Conservation (phyloP, 1,140 invertebrate genomes). For the Schlechtendalia chinensis region DNA sequence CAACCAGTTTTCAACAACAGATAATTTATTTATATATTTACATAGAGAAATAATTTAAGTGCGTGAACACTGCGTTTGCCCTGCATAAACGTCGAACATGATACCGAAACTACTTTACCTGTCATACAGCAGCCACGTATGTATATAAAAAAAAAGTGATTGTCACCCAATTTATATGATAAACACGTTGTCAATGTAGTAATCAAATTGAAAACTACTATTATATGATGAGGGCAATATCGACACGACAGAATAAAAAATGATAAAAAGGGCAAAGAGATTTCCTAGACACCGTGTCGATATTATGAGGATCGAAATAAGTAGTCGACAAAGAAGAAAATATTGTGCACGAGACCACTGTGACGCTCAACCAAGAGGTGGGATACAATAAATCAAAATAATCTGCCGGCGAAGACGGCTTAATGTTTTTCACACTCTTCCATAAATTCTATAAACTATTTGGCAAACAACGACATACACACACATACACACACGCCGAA, state of each 20-base stretch:
- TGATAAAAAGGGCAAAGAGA: not conserved
- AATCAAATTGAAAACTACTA: constrained; percentile 23
- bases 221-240: not conserved
- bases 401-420: constrained; percentile 7
- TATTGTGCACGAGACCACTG: not conserved
- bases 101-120: constrained; percentile 9
- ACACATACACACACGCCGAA: too few species aligned
- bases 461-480: not conserved
- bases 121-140: not conserved
- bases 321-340: constrained; percentile 10
- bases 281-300: not conserved
- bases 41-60: not conserved
- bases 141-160: not conserved
- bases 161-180: constrained; percentile 27
- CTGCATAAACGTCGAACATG: not conserved
- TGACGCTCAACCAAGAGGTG: not conserved
- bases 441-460: constrained; percentile 23
- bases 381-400: constrained; percentile 41
- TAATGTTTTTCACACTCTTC: constrained; percentile 22
- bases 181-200: constrained; percentile 16
- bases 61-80: not conserved
- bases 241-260: constrained; percentile 19
- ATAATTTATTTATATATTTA: not conserved
- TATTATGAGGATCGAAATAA: not conserved
- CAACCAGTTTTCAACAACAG: not conserved